Conservation (phyloP, 2,113 vertebrate genomes). For the Puma concolor region DNA sequence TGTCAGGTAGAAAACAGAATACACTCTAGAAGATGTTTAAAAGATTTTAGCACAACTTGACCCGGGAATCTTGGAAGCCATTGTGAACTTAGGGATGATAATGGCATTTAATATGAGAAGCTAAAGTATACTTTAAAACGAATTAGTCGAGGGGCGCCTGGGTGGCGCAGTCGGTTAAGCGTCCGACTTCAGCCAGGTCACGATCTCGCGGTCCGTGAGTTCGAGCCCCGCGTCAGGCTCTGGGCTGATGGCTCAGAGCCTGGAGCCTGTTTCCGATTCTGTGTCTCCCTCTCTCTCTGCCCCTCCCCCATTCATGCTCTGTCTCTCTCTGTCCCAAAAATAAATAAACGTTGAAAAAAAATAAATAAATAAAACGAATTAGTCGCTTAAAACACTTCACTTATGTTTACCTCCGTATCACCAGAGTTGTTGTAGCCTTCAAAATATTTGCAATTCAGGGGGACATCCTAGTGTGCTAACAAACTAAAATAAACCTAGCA, state of each 20-base stretch:
- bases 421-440: background rate
- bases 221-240: too few relatives aligned
- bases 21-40: background rate
- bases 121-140: background rate
- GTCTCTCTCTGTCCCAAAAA: too few relatives aligned
- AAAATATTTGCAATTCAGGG: conserved; percentile 30
- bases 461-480: background rate
- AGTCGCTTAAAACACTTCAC: background rate
- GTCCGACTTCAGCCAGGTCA: too few relatives aligned
- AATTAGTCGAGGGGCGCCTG: too few relatives aligned
- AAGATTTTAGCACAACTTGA: background rate
- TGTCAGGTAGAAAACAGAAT: conserved; percentile 22
- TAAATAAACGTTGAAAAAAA: too few relatives aligned
- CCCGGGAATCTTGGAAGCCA: background rate
- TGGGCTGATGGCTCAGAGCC: too few relatives aligned
- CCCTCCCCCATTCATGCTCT: too few relatives aligned
- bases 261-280: too few relatives aligned
- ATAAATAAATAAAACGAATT: background rate
- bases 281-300: too few relatives aligned
- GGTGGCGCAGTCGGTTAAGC: too few relatives aligned
- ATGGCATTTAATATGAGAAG: background rate
- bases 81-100: background rate
- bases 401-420: background rate
- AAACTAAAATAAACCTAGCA: conserved; percentile 17
- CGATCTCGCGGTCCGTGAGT: too few relatives aligned